These are phyloP conservation scores for Anastrepha ludens DNA, from an alignment of 1,140 invertebrate species.

Conservation along the genomic window DNA sequence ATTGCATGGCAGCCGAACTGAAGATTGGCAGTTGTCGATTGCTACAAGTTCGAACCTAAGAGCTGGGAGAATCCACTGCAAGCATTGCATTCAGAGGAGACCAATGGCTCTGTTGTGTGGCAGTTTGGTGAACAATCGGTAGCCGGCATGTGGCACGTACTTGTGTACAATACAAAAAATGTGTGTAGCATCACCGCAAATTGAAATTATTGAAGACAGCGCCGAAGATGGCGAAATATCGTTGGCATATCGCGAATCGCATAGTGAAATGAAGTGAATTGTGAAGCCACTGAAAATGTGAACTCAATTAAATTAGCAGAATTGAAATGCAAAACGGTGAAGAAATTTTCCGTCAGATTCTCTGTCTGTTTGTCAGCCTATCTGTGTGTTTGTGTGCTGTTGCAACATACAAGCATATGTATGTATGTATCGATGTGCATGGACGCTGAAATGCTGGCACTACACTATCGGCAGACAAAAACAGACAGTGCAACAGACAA, in stretches of 20 bases:
- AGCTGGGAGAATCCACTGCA: neutral
- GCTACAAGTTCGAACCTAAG: slow-evolving; percentile 18
- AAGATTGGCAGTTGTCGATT: slow-evolving; percentile 51
- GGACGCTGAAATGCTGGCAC: neutral
- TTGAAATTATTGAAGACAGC: slow-evolving; percentile 51
- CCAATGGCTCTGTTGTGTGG: neutral
- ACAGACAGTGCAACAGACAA: slow-evolving; percentile 21
- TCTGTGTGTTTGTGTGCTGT: neutral
- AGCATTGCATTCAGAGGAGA: neutral
- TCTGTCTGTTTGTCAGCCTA: neutral
- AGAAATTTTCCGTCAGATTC: slow-evolving; percentile 26
- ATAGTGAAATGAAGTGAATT: slow-evolving; percentile 47
- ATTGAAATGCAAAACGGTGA: slow-evolving; percentile 43
- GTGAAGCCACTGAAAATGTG: slow-evolving; percentile 51
- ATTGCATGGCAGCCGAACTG: slow-evolving; percentile 39
- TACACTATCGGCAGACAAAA: slow-evolving; percentile 17
- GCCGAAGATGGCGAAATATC: slow-evolving; percentile 48
- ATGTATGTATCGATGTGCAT: neutral
- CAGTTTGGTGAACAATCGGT: neutral
- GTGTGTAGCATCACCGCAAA: neutral
- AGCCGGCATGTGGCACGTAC: neutral
- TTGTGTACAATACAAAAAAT: no score
- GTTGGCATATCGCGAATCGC: slow-evolving; percentile 45
- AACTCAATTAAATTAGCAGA: slow-evolving; percentile 52
- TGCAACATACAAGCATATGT: neutral